Evolutionary conservation across 2,113 vertebrate genomes (phyloP).

Genomic region (Dipodomys spectabilis): DNA sequence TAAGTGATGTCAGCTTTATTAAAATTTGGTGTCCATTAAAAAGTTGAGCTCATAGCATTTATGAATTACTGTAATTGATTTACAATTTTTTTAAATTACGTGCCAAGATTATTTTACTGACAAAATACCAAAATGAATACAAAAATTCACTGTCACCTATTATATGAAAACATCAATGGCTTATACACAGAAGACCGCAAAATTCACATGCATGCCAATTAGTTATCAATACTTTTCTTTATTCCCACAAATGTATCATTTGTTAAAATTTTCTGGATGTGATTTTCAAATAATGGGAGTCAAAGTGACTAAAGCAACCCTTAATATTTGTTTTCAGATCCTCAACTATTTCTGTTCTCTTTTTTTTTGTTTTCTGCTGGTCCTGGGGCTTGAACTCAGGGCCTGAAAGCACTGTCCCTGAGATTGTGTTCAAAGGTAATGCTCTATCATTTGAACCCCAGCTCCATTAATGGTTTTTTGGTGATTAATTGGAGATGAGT

Average conservation of each 20-base stretch:
- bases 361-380: too few relatives aligned
- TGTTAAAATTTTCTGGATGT: slow-evolving; percentile 6
- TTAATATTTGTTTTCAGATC: background rate
- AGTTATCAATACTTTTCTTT: background rate
- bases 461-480: too few relatives aligned
- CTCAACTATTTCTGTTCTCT: background rate
- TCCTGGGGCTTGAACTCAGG: too few relatives aligned
- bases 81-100: slow-evolving; percentile 25
- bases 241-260: background rate
- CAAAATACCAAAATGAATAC: slow-evolving; percentile 17
- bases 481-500: too few relatives aligned
- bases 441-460: too few relatives aligned
- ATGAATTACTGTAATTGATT: slow-evolving; percentile 26
- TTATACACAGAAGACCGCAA: background rate
- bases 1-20: background rate
- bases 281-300: background rate
- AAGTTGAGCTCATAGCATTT: slow-evolving; percentile 10
- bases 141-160: background rate
- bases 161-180: background rate
- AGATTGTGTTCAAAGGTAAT: too few relatives aligned
- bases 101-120: slow-evolving; percentile 29
- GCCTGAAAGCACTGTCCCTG: too few relatives aligned
- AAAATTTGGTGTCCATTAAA: slow-evolving; percentile 6
- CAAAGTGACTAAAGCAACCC: background rate
- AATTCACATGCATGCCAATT: background rate